These are phyloP conservation scores for Sceliomorpha sp. DNA, from an alignment of 2,888 invertebrate genomes.

Conservation along the genomic window DNA sequence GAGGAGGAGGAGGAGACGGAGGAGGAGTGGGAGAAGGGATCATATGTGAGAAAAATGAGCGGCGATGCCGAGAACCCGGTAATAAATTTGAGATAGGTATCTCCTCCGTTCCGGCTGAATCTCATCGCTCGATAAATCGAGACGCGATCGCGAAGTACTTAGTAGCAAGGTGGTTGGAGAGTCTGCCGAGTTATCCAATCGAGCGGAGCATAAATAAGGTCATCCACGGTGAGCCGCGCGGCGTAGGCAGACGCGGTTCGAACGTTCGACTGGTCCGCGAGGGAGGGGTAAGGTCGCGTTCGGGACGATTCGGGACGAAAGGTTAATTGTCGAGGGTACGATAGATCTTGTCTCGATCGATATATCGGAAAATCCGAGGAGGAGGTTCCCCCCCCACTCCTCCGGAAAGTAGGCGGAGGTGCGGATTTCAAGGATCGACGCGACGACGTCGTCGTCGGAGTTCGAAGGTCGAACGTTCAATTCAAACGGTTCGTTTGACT, in stretches of 20 bases:
- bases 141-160: slow-evolving; percentile 41
- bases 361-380: too few species aligned
- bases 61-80: slow-evolving; percentile 48
- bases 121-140: slow-evolving; percentile 69
- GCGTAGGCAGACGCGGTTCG: slow-evolving; percentile 3
- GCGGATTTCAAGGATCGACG: too few species aligned
- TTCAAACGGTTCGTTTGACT: too few species aligned
- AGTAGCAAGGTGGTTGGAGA: slow-evolving; percentile 58
- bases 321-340: too few species aligned
- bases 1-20: slow-evolving; percentile 27
- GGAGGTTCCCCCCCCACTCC: too few species aligned
- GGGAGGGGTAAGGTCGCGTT: slow-evolving; percentile 45
- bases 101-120: slow-evolving; percentile 59
- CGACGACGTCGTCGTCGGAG: too few species aligned
- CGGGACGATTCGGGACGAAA: slow-evolving; percentile 31
- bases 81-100: slow-evolving; percentile 64
- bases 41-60: slow-evolving; percentile 35
- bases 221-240: slow-evolving; percentile 26
- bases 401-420: too few species aligned
- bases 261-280: slow-evolving; percentile 44
- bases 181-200: slow-evolving; percentile 65
- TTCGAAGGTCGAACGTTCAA: too few species aligned
- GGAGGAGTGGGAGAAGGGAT: slow-evolving; percentile 27
- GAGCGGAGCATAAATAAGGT: slow-evolving; percentile 61
- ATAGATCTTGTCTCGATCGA: too few species aligned